Evolutionary conservation across 2,888 invertebrate genomes (phyloP), one percentile per base, ranked within the genome.

Genomic region (Deroplatys truncata): DNA sequence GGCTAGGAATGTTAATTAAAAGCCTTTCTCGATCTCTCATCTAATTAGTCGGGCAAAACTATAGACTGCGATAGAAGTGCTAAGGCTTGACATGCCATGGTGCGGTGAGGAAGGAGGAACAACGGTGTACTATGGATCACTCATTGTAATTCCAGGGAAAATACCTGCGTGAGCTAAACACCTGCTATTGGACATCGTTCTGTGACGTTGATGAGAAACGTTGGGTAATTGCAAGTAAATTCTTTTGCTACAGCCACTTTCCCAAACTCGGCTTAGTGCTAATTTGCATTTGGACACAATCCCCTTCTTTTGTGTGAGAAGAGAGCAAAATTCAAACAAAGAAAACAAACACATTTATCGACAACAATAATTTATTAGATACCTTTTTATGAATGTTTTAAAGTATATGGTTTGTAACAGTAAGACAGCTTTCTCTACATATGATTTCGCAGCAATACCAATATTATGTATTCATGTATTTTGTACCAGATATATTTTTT

Each of bases 1-100:
- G 93, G 93, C 92, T 93, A 93, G 92, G 92, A 93, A 94, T 93
- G 93, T 93, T 94, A 93, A 94, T 93, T 94, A 93, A 93, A 94
- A 93, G 93, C 93, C 92, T 92, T 92, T 91, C 91, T 91, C 92
- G 91, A 91, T 91, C 91, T 92, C 89, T 86, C 90, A 84, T 91
- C 92, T 92, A 92, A 92, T 92, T 92, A 92, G 87, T 87, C 87
- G 83, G 31, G 82, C 87, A 87, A 87, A 87, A 87, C 87, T 87
- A 87, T 82, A 86, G 86, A 86, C 82, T 86, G 56, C 56, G 56
- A 72, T 72, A 72, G 56, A 56, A 56, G 56, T 56, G 49, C 49
- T 49, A 15, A 10, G 49, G 15, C 49, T 49, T 49, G 56, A 72
- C 56, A 25, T 72, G 56, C 56, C 56, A 4, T 20, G 56, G 56